Evolutionary conservation across 2,797 vertebrate genomes (phyloP), one percentile per base, ranked within the genome.

Genomic region (Poecilia velifera): DNA sequence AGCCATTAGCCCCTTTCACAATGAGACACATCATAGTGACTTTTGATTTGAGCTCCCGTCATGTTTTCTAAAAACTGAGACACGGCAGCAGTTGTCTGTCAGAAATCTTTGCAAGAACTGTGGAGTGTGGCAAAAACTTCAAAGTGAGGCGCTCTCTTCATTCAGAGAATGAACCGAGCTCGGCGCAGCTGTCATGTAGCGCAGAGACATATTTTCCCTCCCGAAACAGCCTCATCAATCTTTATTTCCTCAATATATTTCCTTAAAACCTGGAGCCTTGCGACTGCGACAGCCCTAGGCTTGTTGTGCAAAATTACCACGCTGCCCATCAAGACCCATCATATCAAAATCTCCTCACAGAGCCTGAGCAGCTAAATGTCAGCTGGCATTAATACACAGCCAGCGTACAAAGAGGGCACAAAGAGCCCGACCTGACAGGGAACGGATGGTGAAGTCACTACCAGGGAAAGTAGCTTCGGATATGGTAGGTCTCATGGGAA

Each of bases 341-440:
- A 76, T 22, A 73, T 90, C 73, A 83, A 45, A 76, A 88, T 91
- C 88, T 76, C 78, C 39, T 84, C n/a, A 0, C 81, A 0, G 41
- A 73, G 79, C 46, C 82, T 71, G 41, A 68, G 79, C 74, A 89
- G 89, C 74, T 78, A 86, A 93, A 93, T 90, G 93, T 91, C 94
- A 92, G 82, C 49, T 22, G 9, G 73, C 82, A 90, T 91, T 93
- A 88, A 91, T 84, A 90, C 90, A 83, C 77, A 80, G 78, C 90
- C 89, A 83, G 85, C 51, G 0, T 74, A 88, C 82, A 82, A 83
- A 76, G 72, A 71, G 20, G 72, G 46, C 72, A 10, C 80, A 77
- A 34, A 13, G 76, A 20, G 47, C 57, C 2, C 2, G 59, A 22
- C 41, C 74, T 81, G 90, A 88, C 83, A 75, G 77, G 59, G 36